Conservation (phyloP, 2,113 vertebrate species). For the Aegithalos caudatus region DNA sequence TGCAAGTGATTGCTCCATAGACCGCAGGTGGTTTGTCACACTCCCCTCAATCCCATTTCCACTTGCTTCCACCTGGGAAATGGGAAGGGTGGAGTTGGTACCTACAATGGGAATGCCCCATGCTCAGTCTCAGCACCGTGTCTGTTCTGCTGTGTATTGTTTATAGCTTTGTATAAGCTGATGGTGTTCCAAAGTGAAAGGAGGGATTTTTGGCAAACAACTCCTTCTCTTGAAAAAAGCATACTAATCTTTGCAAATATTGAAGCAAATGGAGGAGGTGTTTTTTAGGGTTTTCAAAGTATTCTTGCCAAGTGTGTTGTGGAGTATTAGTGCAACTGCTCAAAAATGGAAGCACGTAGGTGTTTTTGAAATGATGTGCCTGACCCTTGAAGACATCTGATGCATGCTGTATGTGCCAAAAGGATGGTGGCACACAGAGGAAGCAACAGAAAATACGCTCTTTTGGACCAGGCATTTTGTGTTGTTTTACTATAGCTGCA, state of each 20-base stretch:
- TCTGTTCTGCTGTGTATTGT: background rate
- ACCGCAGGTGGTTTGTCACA: fast-evolving
- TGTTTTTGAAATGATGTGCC: background rate
- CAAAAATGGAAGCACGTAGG: background rate
- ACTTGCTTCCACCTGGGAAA: background rate
- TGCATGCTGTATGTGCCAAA: background rate
- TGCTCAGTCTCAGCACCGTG: background rate
- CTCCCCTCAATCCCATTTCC: fast-evolving
- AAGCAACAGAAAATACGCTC: background rate
- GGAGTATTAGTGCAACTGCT: background rate
- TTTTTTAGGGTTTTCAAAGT: background rate
- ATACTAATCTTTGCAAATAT: background rate
- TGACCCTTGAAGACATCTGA: background rate
- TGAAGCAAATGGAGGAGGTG: background rate
- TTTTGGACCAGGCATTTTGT: background rate
- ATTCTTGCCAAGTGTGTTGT: background rate
- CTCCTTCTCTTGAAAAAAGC: background rate
- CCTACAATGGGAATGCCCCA: fast-evolving
- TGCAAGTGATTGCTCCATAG: background rate
- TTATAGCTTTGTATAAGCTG: background rate
- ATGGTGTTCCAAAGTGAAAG: background rate
- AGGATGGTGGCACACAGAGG: background rate
- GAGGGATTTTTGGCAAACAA: background rate
- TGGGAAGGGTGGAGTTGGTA: background rate
- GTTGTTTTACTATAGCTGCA: background rate